Evolutionary conservation across 1,140 invertebrate species (phyloP), one percentile per base, ranked within the genome.

Genomic region (Cydia amplana): DNA sequence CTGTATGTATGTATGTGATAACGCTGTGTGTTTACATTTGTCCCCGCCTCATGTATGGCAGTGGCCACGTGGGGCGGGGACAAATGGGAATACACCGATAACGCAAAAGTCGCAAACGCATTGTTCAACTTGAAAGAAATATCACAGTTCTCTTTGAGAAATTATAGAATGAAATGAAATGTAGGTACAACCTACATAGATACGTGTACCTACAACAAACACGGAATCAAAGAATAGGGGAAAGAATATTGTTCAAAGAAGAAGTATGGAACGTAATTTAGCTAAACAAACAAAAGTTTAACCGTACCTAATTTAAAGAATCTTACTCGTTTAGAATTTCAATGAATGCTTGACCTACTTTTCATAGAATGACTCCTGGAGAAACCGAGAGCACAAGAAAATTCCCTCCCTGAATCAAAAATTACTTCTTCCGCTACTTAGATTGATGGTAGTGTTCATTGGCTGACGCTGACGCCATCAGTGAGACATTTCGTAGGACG

Each of bases 401-500:
- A 16, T 23, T 67, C 6, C 64, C 28, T 18, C 18, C 32, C 65
- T 43, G 65, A 70, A 70, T 70, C 28, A 70, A 70, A 36, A 70
- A 36, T 40, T 18, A 18, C 65, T 40, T 70, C 65, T 2, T 25
- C 28, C 32, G 36, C 2, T 14, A 70, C 65, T 18, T 40, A 40
- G n/a, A 70, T 40, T 70, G 28, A 70, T 20, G 43, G 25, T 40
- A n/a, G 18, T 40, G 36, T 70, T 9, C n/a, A 23, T 32, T 16
- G 36, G 36, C n/a, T 10, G 16, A 32, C 36, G 14, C 64, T 70
- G 65, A 70, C 65, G 65, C n/a, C 43, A 40, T 40, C 65, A 70
- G 43, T 70, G 65, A 70, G 14, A 70, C 65, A 36, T 43, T 70
- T 70, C 18, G 55, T 60, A 10, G 20, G 55, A 43, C 65, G 65